Percentiles rank a stretch among this genome's conserved stretches.
phyloP scores from a whole-genome alignment of 2,113 vertebrate species.

The Austrofundulus limnaeus region DNA sequence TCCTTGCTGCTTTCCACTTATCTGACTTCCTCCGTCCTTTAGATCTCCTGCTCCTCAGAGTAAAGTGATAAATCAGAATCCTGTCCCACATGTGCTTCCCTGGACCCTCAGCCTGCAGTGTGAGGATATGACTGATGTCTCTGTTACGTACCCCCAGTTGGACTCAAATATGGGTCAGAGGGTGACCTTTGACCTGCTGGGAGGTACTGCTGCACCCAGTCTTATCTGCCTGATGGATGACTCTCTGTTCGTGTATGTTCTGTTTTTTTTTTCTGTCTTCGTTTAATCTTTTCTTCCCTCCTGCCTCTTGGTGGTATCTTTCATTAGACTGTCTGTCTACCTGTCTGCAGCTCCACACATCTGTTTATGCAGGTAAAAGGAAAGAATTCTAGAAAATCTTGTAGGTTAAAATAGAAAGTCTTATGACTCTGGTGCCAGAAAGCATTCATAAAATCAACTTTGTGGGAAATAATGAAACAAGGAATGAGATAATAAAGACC shows the following conservation, averaged over 20 bases:
- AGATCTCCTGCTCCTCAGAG: conserved; percentile 50
- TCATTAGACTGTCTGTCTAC: conserved; percentile 21
- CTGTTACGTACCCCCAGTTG: conserved; percentile 46
- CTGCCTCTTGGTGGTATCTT: conserved; percentile 24
- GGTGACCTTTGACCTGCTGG: conserved; percentile 49
- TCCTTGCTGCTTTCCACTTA: conserved; percentile 33
- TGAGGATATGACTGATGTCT: conserved; percentile 56
- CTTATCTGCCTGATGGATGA: conserved; percentile 61
- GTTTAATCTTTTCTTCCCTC: too few species aligned
- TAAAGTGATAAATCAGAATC: conserved; percentile 63
- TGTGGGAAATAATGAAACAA: too few species aligned
- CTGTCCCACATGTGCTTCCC: conserved; percentile 45
- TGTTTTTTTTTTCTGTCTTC: conserved; percentile 26
- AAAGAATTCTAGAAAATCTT: neutral
- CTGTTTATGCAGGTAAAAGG: conserved; percentile 42
- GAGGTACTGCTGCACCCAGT: conserved; percentile 41
- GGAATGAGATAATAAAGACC: too few species aligned
- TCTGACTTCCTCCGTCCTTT: conserved; percentile 51
- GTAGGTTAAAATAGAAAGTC: neutral
- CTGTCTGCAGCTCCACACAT: conserved; percentile 44
- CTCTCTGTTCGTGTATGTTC: conserved; percentile 24
- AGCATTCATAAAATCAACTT: too few species aligned
- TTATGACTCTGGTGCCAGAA: neutral
- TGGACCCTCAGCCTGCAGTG: conserved; percentile 22
- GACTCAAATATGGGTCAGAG: conserved; percentile 58